These are phyloP conservation scores for Thermophis baileyi DNA, from an alignment of 2,113 vertebrate species.

Conservation along the genomic window DNA sequence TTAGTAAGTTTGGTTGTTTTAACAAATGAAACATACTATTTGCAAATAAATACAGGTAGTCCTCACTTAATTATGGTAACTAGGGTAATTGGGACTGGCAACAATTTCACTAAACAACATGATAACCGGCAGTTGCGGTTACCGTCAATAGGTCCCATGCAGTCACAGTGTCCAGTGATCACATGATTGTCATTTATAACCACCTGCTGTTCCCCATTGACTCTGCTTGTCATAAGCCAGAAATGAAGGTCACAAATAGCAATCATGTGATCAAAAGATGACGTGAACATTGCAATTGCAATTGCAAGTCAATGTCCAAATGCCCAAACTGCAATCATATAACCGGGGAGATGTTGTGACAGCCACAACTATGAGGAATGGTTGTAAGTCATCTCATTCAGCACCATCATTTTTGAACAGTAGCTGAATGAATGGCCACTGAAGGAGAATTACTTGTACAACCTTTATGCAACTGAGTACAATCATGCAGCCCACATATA, in stretches of 20 bases:
- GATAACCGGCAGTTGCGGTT: neutral
- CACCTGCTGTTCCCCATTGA: neutral
- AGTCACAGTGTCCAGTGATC: neutral
- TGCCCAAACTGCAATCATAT: neutral
- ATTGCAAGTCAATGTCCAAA: neutral
- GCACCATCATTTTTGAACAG: neutral
- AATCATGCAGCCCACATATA: neutral
- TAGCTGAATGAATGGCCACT: neutral
- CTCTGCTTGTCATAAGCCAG: neutral
- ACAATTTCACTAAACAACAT: neutral
- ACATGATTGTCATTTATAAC: neutral
- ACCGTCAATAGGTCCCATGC: neutral
- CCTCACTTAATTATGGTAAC: neutral
- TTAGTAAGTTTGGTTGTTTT: neutral
- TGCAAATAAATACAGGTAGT: neutral
- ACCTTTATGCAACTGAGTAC: neutral
- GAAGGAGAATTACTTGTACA: neutral
- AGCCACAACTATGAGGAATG: neutral
- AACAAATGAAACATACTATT: neutral
- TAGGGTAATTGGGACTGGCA: neutral
- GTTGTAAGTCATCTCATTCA: neutral
- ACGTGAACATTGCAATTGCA: neutral
- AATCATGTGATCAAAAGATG: neutral
- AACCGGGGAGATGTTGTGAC: neutral
- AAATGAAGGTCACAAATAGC: neutral